Conservation (phyloP, 1,140 invertebrate species). For the Alviniconcha marisindica region DNA sequence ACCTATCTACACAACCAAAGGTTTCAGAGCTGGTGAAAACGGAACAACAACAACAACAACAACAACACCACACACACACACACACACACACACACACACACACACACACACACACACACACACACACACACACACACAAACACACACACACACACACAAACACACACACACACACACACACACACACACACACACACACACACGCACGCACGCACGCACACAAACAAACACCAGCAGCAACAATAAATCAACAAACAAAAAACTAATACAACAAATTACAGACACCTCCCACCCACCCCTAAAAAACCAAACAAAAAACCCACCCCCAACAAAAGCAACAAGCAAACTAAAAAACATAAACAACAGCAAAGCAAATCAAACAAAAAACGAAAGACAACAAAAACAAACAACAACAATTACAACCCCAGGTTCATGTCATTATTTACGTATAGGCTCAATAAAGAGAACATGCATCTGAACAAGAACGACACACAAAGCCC, state of each 20-base stretch:
- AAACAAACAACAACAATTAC: no score
- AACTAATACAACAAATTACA: neutral
- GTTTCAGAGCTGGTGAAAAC: no score
- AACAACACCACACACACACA: neutral
- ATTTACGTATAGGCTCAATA: neutral
- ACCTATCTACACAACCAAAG: no score
- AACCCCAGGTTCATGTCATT: neutral
- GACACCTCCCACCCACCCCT: no score
- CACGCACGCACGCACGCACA: no score
- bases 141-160: conserved; percentile 15
- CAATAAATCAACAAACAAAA: neutral
- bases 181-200: conserved; percentile 20
- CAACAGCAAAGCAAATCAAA: no score
- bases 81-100: neutral
- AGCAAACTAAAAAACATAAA: no score
- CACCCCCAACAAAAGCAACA: neutral
- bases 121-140: neutral
- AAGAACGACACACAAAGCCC: no score
- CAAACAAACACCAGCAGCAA: no score
- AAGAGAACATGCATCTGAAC: no score
- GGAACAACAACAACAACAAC: neutral
- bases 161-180: conserved; percentile 22
- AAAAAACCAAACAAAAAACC: neutral
- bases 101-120: neutral
- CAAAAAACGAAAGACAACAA: no score